A percentile compares a stretch with the other conserved stretches of the same genome.
phyloP scores from a whole-genome alignment of 2,888 invertebrate genomes.

The Brassicogethes aeneus region DNA sequence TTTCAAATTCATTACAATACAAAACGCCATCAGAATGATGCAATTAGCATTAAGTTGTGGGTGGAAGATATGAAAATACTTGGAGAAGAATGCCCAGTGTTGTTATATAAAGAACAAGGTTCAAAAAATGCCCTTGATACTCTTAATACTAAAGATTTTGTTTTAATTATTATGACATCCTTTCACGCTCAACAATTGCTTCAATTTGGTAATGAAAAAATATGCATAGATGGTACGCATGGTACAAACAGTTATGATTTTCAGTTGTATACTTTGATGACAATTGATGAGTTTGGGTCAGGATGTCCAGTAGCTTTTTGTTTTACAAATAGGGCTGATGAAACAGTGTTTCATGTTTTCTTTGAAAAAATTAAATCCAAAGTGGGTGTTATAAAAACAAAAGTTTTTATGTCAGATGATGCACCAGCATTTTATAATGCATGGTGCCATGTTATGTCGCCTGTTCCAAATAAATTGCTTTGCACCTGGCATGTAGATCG shows the following conservation, averaged over 20 bases:
- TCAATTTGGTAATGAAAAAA: slow-evolving; percentile 8
- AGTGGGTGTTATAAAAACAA: background rate
- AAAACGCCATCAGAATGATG: slow-evolving; percentile 11
- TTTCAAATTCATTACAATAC: slow-evolving; percentile 10
- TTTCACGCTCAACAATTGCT: slow-evolving; percentile 8
- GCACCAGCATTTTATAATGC: slow-evolving; percentile 17
- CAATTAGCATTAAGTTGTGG: slow-evolving; percentile 12
- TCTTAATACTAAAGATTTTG: background rate
- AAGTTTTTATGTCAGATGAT: slow-evolving; percentile 17
- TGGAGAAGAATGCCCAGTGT: slow-evolving; percentile 5
- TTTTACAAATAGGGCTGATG: slow-evolving; percentile 13
- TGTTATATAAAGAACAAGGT: slow-evolving; percentile 7
- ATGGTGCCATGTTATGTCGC: slow-evolving; percentile 16
- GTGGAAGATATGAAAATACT: slow-evolving; percentile 10
- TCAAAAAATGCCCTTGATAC: background rate
- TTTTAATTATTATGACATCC: slow-evolving; percentile 4
- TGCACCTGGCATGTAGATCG: slow-evolving; percentile 7
- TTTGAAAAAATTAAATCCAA: background rate
- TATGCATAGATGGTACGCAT: slow-evolving; percentile 13
- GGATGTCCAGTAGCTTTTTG: slow-evolving; percentile 19
- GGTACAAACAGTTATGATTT: slow-evolving; percentile 10
- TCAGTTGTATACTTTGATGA: slow-evolving; percentile 10
- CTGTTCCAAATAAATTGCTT: background rate
- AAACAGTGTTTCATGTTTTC: background rate
- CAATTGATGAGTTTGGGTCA: slow-evolving; percentile 17